These are phyloP conservation scores for Arion vulgaris DNA, from an alignment of 1,140 invertebrate genomes.

Conservation along the genomic window DNA sequence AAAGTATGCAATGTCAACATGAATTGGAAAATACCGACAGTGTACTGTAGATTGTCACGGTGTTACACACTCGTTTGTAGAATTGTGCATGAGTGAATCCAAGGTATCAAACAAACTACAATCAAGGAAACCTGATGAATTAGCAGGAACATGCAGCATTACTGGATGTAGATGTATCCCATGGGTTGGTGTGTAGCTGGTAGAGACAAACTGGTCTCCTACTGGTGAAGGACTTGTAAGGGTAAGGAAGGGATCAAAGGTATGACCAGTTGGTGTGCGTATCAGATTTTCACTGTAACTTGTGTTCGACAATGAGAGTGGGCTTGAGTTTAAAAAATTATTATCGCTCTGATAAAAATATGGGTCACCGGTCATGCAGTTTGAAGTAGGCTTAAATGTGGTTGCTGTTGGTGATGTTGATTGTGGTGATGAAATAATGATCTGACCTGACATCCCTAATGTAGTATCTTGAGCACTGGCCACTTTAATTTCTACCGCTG, in stretches of 20 bases:
- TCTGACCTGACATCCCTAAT: not conserved
- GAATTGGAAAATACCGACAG: no score
- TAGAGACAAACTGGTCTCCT: not conserved
- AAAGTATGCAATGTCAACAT: no score
- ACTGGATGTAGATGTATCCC: not conserved
- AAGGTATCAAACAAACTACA: not conserved
- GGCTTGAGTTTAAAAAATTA: not conserved
- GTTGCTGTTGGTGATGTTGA: not conserved
- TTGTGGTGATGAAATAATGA: not conserved
- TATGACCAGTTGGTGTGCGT: not conserved
- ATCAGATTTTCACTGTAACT: not conserved
- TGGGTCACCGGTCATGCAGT: not conserved
- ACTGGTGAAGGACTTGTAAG: not conserved
- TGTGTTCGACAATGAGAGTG: not conserved
- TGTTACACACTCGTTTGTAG: not conserved
- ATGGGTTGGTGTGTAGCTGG: not conserved
- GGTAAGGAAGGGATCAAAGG: not conserved
- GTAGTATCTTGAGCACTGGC: not conserved
- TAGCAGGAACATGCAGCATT: not conserved
- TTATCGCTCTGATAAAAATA: not conserved
- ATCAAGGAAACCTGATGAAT: not conserved
- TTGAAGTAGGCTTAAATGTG: not conserved
- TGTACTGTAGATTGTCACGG: no score
- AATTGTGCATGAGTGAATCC: conserved; percentile 3
- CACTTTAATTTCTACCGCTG: not conserved